These are phyloP conservation scores for Eupithecia insigniata DNA, from an alignment of 2,888 invertebrate genomes.

Conservation along the genomic window DNA sequence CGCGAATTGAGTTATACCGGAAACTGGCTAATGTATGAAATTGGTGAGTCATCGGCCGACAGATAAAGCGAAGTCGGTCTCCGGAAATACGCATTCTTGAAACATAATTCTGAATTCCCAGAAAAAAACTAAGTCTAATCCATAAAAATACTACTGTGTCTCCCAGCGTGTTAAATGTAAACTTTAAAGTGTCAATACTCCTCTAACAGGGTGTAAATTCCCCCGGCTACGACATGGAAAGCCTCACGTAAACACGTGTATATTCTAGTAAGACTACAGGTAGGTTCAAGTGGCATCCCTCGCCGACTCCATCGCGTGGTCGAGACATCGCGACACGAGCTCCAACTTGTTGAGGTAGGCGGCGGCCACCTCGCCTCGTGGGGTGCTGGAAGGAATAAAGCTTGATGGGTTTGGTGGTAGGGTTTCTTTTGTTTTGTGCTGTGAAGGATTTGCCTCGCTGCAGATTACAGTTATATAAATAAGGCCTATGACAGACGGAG, in stretches of 20 bases:
- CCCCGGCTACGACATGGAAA: not conserved
- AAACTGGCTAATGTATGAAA: too few species aligned
- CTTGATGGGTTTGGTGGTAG: not conserved
- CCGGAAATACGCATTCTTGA: not conserved
- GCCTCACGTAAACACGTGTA: not conserved
- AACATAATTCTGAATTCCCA: not conserved
- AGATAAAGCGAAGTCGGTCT: not conserved
- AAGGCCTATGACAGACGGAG: not conserved
- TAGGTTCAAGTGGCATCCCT: constrained; percentile 62
- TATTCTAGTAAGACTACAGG: constrained; percentile 33
- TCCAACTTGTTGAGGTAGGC: constrained; percentile 68
- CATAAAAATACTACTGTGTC: too few species aligned
- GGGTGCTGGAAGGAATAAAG: constrained; percentile 52
- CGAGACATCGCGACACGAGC: constrained; percentile 64
- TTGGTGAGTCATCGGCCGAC: not conserved
- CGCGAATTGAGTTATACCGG: too few species aligned
- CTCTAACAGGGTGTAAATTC: not conserved
- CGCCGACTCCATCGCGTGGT: constrained; percentile 57
- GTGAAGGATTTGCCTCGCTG: too few species aligned
- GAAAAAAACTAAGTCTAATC: not conserved
- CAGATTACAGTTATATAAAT: not conserved
- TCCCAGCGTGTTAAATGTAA: too few species aligned
- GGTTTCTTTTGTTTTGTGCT: not conserved
- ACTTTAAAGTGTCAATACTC: too few species aligned
- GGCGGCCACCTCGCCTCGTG: constrained; percentile 62